A percentile compares a stretch with the other conserved stretches of the same genome.
These are phyloP conservation scores for Cettia cetti DNA, from an alignment of 2,113 vertebrate species.

Conservation along the genomic window DNA sequence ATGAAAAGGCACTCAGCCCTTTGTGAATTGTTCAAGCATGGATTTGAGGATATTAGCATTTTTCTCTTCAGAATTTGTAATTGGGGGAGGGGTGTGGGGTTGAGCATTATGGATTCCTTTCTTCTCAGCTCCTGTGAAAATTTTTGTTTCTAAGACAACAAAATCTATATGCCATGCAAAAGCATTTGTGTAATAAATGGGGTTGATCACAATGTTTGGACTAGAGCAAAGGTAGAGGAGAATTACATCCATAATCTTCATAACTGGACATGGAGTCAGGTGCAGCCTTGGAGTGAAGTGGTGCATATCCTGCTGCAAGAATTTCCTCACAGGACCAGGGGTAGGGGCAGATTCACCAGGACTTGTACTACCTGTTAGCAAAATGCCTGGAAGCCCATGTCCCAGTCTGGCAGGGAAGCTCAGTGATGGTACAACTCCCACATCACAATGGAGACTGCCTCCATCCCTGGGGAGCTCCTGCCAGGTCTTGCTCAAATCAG, in stretches of 20 bases:
- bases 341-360: background rate
- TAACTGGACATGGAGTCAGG: background rate
- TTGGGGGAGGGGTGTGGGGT: background rate
- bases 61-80: background rate
- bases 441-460: rapidly evolving
- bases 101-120: background rate
- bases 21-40: background rate
- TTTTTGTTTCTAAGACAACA: background rate
- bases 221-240: background rate
- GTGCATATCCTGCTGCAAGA: background rate
- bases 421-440: background rate
- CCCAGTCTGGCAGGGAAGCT: background rate
- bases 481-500: background rate
- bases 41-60: background rate
- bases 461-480: background rate
- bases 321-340: background rate
- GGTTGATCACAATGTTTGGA: background rate
- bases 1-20: background rate
- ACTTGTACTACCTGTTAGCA: background rate
- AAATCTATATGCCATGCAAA: background rate
- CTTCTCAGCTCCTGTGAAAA: background rate
- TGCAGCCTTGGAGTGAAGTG: background rate
- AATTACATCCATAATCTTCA: background rate
- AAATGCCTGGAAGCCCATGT: background rate
- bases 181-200: background rate